phyloP scores from a whole-genome alignment of 64 coral and sea anemone species.

The Acropora tenuis region DNA sequence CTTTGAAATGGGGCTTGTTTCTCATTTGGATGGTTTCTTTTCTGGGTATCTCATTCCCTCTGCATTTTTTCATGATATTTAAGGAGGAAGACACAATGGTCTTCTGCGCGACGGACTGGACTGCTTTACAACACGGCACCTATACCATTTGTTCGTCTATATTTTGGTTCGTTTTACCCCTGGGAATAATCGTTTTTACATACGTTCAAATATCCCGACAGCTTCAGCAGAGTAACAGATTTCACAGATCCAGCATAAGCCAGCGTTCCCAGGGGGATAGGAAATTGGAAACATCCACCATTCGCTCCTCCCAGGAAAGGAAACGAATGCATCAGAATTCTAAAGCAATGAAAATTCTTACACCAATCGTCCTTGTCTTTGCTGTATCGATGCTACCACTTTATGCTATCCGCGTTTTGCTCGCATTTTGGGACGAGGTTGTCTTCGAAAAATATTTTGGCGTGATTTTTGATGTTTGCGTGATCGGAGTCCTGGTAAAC shows the following conservation, averaged over 20 bases:
- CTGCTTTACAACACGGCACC: neutral
- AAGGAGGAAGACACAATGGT: neutral
- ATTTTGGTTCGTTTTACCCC: slow-evolving; percentile 57
- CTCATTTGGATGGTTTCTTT: slow-evolving; percentile 57
- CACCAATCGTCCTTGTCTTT: slow-evolving; percentile 54
- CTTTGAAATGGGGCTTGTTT: slow-evolving; percentile 25
- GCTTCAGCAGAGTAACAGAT: slow-evolving; percentile 39
- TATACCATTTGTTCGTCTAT: slow-evolving; percentile 27
- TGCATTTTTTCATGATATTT: slow-evolving; percentile 52
- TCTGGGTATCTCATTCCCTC: slow-evolving; percentile 31
- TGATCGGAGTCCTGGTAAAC: slow-evolving; percentile 58
- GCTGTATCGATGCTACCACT: slow-evolving; percentile 57
- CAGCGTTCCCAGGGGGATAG: neutral
- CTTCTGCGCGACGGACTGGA: slow-evolving; percentile 20
- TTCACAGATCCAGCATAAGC: slow-evolving; percentile 37
- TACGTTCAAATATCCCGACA: slow-evolving; percentile 50
- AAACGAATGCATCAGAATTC: slow-evolving; percentile 56
- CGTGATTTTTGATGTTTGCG: slow-evolving; percentile 42
- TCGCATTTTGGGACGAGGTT: slow-evolving; percentile 4
- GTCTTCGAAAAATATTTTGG: slow-evolving; percentile 11
- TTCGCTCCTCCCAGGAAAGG: neutral
- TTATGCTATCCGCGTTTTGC: slow-evolving; percentile 16
- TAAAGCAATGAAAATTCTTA: slow-evolving; percentile 50
- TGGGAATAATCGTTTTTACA: slow-evolving; percentile 45
- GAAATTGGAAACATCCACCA: slow-evolving; percentile 2